Conservation (phyloP, 2,113 vertebrate species). For the Rhea pennata region DNA sequence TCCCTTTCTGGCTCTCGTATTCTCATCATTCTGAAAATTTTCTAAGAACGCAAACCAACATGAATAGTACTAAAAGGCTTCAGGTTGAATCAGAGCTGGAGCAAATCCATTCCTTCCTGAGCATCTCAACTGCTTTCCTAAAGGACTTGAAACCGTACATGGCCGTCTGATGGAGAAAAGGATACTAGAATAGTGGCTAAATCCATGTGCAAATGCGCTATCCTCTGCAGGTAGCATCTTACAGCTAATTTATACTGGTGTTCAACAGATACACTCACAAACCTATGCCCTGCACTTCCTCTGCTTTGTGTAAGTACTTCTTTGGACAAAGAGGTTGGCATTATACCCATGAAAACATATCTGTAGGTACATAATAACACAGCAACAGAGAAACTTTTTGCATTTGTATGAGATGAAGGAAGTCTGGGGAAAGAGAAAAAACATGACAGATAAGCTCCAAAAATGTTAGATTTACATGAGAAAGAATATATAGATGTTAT, state of each 20-base stretch:
- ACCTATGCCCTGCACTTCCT: not conserved
- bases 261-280: not conserved
- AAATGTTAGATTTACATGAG: not conserved
- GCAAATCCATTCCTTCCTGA: not conserved
- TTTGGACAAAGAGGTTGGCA: not conserved
- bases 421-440: not conserved
- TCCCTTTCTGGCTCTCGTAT: not conserved
- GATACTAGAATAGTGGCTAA: not conserved
- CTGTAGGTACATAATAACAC: accelerated
- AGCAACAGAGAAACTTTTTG: accelerated
- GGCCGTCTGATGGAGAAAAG: not conserved
- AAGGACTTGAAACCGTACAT: not conserved
- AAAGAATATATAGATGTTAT: not conserved
- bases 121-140: not conserved
- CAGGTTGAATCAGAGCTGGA: not conserved
- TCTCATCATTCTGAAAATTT: not conserved
- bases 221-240: not conserved
- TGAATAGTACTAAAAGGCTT: not conserved
- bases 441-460: not conserved
- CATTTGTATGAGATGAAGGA: not conserved
- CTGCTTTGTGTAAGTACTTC: not conserved
- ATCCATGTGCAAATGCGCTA: not conserved
- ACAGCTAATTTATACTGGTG: not conserved
- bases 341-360: not conserved
- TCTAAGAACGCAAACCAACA: not conserved